These are phyloP conservation scores for Matsumyia berberina DNA, from an alignment of 2,888 invertebrate species.

Conservation along the genomic window DNA sequence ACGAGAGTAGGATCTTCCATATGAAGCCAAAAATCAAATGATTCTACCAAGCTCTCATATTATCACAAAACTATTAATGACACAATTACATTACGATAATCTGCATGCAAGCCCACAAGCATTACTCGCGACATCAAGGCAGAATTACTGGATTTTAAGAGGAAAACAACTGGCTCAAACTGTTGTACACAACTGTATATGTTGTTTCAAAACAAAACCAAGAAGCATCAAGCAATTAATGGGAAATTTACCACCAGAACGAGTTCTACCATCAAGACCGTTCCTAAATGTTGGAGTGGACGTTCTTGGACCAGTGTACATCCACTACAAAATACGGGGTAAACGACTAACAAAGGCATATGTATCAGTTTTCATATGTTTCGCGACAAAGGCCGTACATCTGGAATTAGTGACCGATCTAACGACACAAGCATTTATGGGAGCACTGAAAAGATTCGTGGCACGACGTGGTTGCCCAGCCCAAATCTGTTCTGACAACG, in stretches of 20 bases:
- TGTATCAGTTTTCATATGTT: too few relatives aligned
- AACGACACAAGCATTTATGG: constrained; percentile 6
- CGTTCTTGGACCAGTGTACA: neutral
- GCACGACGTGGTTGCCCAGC: too few relatives aligned
- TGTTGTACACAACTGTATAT: neutral
- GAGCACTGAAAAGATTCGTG: neutral
- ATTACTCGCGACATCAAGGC: neutral
- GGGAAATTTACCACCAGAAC: too few relatives aligned
- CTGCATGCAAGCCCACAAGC: neutral
- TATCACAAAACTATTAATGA: too few relatives aligned
- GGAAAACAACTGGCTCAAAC: neutral
- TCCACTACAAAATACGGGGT: too few relatives aligned
- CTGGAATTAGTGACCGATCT: constrained; percentile 2
- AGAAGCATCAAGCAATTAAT: too few relatives aligned
- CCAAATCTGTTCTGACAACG: neutral
- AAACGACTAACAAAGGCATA: too few relatives aligned
- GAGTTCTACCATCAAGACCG: too few relatives aligned
- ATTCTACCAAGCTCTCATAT: too few relatives aligned
- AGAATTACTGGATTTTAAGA: neutral
- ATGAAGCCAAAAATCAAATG: neutral
- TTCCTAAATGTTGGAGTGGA: neutral
- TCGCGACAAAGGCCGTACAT: too few relatives aligned
- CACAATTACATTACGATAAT: too few relatives aligned
- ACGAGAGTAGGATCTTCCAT: neutral
- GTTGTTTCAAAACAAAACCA: neutral